Base-by-base conservation (phyloP, 92 coral and sea anemone genomes). In the Meandrina meandrites region DNA sequence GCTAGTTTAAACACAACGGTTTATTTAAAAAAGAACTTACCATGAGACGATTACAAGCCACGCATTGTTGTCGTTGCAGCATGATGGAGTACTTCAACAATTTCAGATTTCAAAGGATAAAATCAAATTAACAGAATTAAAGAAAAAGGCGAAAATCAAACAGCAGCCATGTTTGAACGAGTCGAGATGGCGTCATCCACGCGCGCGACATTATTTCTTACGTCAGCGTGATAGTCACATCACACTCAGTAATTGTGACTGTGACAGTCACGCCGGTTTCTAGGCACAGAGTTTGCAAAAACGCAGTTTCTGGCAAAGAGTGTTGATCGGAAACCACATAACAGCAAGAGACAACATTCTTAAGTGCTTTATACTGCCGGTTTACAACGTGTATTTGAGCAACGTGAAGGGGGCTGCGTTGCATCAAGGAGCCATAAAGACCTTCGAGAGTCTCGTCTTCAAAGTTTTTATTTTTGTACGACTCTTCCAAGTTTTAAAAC, bases 21-120 rank as follows among this genome's bases (percentile, higher is more conserved):
- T 54, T 15, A 54, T 0, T 13, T 13, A 13, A 28, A 27, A 66
- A 60, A 19, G 32, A 18, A 74, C 89, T 86, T 47, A 86, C 89
- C 84, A 50, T 66, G n/a, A 86, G 89, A n/a, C n/a, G n/a, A 67
- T 86, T 86, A 86, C 89, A 86, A 78, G 89, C 89, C 57, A 86
- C 83, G 78, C 89, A 86, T 36, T 86, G 89, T 54, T 74, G 80
- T 31, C 78, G 78, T 73, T 54, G 74, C 36, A 74, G 21, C 87
- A 84, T 84, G 58, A 36, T 70, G 31, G 68, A 57, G 45, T 22
- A 48, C 34, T 32, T 74, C 19, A 40, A 74, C 57, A 84, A 18
- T 45, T 56, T 18, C 18, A 30, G 27, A 24, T 81, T 81, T 67
- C 8, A 15, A 0, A 1, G 28, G 8, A 22, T 64, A 19, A 15